Evolutionary conservation across 2,113 vertebrate species (phyloP), one percentile per base, ranked within the genome.

Genomic region (Sterrhoptilus dennistouni): DNA sequence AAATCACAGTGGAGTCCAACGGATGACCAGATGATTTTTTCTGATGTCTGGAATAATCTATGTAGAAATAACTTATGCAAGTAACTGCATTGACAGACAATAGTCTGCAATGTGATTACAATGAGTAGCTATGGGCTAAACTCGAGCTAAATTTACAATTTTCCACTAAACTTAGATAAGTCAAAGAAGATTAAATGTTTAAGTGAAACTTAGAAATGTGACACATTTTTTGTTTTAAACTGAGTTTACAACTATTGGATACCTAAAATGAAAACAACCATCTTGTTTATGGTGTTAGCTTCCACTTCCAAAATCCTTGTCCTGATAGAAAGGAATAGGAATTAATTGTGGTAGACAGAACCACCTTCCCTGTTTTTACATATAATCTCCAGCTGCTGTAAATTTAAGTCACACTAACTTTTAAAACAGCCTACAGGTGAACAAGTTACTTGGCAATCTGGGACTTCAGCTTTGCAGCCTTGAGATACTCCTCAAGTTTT

Each of bases 81-180:
- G 14, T 11, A 71, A 24, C 15, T 75, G 7, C 47, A 75, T 16
- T 56, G 13, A 35, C 24, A 79, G n/a, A 44, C 8, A 45, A 57
- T 9, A 72, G 33, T 2, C 12, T 79, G 36, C 35, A 22, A 7
- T 53, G 13, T 64, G 24, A 63, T 57, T 71, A 36, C 16, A 71
- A 4, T 24, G 5, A 9, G 12, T 4, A 82, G 16, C 8, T 72
- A 25, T 1, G 0, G 11, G 7, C 11, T 19, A 17, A 70, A 85
- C 5, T 57, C 57, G 18, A 66, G 18, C 3, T 79, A 57, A 75
- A 75, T 75, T 66, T 76, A 29, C 8, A 53, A 14, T 63, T 80
- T 90, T 61, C 47, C 27, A 20, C n/a, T 71, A 35, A 83, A 80
- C 2, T 66, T 70, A 53, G 2, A 2, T 35, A 35, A 83, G 3